Base-by-base conservation (phyloP, 2,113 vertebrate genomes). In the Meles meles region DNA sequence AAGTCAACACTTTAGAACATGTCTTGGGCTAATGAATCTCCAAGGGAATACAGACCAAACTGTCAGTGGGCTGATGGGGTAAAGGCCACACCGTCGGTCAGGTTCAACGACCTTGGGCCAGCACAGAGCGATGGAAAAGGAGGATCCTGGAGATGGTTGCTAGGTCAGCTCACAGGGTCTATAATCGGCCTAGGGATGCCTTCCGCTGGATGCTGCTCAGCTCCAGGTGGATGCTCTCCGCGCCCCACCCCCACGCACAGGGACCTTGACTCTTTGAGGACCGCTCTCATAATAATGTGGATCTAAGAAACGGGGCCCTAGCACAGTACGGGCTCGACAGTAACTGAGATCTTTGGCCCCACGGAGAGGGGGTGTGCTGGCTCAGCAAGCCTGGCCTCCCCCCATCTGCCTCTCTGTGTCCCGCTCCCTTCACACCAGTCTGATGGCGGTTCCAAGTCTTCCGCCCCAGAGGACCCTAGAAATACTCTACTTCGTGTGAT, bases 221-320 rank as follows among this genome's bases (percentile, higher is more conserved):
- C n/a, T n/a, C n/a, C n/a, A n/a, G n/a, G n/a, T n/a, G n/a, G n/a
- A n/a, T n/a, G n/a, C n/a, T 59, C 34, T 27, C 52, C 42, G 6
- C 3, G 13, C 63, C 27, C 42, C 27, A 0, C 1, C 13, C 44
- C n/a, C 5, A 0, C 3, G 65, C 52, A 52, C 39, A 44, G 42
- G 23, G 25, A 84, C 34, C 39, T 31, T 77, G 55, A 23, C 42
- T 11, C n/a, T 79, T 25, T 34, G 42, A 59, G n/a, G 31, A 47
- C 52, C n/a, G 29, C 55, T 69, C 7, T 77, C 23, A 5, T 31
- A 27, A 9, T 34, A 23, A 79, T 2, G 0, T 74, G 49, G 49
- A 57, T 71, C 23, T n/a, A 25, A 74, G 83, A 79, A 5, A 13
- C 52, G 18, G 37, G 25, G n/a, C 34, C 34, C 27, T 7, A 1